Conservation (phyloP, 2,113 vertebrate species). For the Scartelaos histophorus region DNA sequence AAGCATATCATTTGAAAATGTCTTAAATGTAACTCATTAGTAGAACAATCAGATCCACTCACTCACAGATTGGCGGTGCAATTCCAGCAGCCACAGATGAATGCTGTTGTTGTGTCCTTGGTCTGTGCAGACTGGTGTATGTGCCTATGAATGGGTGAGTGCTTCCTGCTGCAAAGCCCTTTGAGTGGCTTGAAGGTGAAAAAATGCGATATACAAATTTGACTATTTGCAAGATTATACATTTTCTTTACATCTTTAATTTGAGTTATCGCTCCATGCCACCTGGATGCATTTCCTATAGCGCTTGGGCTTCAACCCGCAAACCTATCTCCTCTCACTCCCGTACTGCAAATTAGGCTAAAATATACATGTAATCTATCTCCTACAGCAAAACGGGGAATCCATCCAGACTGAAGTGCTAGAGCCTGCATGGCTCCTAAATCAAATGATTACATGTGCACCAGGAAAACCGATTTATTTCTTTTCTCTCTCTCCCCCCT, state of each 20-base stretch:
- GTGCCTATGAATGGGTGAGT: too few relatives aligned
- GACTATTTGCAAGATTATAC: too few relatives aligned
- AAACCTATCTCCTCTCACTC: constrained; percentile 25
- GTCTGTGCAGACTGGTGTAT: too few relatives aligned
- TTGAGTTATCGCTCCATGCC: background rate
- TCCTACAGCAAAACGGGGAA: constrained; percentile 34
- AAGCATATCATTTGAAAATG: background rate
- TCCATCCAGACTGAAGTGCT: constrained; percentile 32
- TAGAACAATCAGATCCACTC: too few relatives aligned
- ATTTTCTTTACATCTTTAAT: background rate
- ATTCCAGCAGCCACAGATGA: too few relatives aligned
- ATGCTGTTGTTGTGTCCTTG: too few relatives aligned
- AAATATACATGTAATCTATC: constrained; percentile 39
- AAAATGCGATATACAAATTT: too few relatives aligned
- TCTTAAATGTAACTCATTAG: too few relatives aligned
- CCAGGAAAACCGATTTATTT: constrained; percentile 53
- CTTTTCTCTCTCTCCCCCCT: constrained; percentile 36
- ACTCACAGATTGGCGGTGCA: too few relatives aligned
- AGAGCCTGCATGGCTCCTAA: constrained; percentile 23
- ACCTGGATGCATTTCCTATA: background rate
- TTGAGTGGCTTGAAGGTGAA: too few relatives aligned
- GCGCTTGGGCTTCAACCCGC: background rate
- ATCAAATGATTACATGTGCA: constrained; percentile 61
- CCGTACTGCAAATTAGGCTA: constrained; percentile 23
- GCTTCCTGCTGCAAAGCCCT: too few relatives aligned